Evolutionary conservation across 1,140 invertebrate genomes (phyloP).

Genomic region (Listronotus bonariensis): DNA sequence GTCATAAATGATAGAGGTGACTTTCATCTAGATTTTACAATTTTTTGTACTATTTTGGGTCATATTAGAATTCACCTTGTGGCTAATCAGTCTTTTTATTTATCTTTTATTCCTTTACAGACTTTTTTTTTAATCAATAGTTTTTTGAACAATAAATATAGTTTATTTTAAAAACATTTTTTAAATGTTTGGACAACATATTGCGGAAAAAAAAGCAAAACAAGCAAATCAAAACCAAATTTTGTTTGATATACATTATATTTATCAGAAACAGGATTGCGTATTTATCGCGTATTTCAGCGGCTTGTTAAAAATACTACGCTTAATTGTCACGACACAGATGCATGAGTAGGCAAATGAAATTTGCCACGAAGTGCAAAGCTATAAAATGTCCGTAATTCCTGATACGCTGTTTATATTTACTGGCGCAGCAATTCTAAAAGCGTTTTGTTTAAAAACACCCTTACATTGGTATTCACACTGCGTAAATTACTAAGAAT

Average conservation of each 20-base stretch:
- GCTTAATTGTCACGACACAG: constrained; percentile 34
- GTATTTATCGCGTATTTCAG: constrained; percentile 32
- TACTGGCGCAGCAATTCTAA: constrained; percentile 49
- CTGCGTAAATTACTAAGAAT: constrained; percentile 57
- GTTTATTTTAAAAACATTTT: too few relatives aligned
- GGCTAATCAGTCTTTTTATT: too few relatives aligned
- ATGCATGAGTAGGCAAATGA: constrained; percentile 45
- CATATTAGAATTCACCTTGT: too few relatives aligned
- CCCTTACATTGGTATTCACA: constrained; percentile 55
- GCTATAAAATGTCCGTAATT: constrained; percentile 54
- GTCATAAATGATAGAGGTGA: too few relatives aligned
- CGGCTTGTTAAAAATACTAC: constrained; percentile 33
- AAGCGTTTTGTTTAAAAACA: constrained; percentile 51
- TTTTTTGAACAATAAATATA: too few relatives aligned
- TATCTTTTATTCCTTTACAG: too few relatives aligned
- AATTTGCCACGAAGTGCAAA: constrained; percentile 50
- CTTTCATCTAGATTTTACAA: too few relatives aligned
- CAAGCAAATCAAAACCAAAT: constrained; percentile 20
- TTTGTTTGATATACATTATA: constrained; percentile 32
- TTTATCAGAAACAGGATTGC: constrained; percentile 32
- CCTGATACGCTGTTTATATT: constrained; percentile 52
- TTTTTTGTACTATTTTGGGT: too few relatives aligned
- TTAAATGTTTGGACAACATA: too few relatives aligned
- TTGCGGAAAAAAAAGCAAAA: too few relatives aligned
- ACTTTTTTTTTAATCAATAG: too few relatives aligned